Base-by-base conservation (phyloP, 2,113 vertebrate genomes). In the Rhinolophus ferrumequinum region DNA sequence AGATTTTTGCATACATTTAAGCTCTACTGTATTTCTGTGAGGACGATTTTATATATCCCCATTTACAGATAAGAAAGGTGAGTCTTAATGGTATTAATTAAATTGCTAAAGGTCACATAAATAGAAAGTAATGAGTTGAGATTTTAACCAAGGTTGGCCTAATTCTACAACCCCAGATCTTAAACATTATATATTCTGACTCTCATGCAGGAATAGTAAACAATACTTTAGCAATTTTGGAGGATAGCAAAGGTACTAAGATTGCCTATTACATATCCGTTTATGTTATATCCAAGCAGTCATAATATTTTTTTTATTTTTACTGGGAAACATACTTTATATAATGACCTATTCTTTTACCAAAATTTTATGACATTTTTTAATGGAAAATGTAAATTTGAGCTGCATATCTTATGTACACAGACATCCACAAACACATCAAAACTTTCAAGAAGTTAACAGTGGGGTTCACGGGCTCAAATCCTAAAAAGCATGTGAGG, bases 391-490 rank as follows among this genome's bases (percentile, higher is more conserved):
- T 97, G 56, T 97, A 96, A 97, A 93, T 56, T 89, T 97, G 66
- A 77, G 80, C 38, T 87, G 38, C 50, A 35, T 58, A 72, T 97
- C 93, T 97, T 96, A 90, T 88, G 93, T 75, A 76, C 64, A 96
- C n/a, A 35, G 90, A 90, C 5, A 94, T 64, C 96, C 80, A 96
- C 33, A 58, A 97, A 81, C 22, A 95, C 30, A 95, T 92, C 95
- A 97, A 98, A 97, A 87, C 22, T 95, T 97, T 98, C 96, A 97
- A 97, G 91, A 82, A 93, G 73, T 98, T 97, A 97, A 97, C 77
- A 98, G 75, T 70, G 97, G 97, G 94, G 62, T 95, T 94, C 88
- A 83, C 95, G 97, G 97, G 79, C 82, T 96, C 88, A 35, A 93
- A 93, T 95, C 83, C 90, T 95, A 97, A 98, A 95, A 82, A 97